phyloP scores from a whole-genome alignment of 2,797 vertebrate genomes.

The Hypotaenidia philippensis region DNA sequence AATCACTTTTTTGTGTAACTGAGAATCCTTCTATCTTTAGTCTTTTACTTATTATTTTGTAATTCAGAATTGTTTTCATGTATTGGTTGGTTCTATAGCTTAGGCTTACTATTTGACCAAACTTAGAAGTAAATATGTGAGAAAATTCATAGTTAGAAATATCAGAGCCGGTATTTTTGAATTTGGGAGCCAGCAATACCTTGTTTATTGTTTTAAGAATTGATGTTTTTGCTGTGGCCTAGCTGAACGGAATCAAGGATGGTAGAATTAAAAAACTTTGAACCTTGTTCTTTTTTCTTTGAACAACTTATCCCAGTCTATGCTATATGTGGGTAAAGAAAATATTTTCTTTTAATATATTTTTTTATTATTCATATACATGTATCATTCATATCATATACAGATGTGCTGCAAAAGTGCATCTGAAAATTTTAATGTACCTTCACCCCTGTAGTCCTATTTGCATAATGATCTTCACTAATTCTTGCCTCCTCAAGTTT shows the following conservation, averaged over 20 bases:
- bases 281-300: background rate
- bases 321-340: background rate
- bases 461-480: background rate
- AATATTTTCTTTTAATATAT: background rate
- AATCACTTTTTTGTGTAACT: rapidly evolving
- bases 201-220: background rate
- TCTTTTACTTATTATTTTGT: background rate
- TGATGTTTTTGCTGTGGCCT: background rate
- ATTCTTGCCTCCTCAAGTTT: background rate
- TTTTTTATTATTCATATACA: background rate
- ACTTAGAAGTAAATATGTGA: background rate
- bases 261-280: background rate
- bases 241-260: background rate
- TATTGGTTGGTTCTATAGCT: background rate
- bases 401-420: background rate
- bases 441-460: background rate
- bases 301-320: background rate
- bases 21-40: background rate
- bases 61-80: background rate
- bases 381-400: too few relatives aligned
- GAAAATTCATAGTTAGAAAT: background rate
- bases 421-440: background rate
- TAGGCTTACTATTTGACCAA: background rate
- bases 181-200: background rate
- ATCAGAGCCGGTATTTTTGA: background rate